Base-by-base conservation (phyloP, 2,797 vertebrate species). In the Fistularia commersonii region DNA sequence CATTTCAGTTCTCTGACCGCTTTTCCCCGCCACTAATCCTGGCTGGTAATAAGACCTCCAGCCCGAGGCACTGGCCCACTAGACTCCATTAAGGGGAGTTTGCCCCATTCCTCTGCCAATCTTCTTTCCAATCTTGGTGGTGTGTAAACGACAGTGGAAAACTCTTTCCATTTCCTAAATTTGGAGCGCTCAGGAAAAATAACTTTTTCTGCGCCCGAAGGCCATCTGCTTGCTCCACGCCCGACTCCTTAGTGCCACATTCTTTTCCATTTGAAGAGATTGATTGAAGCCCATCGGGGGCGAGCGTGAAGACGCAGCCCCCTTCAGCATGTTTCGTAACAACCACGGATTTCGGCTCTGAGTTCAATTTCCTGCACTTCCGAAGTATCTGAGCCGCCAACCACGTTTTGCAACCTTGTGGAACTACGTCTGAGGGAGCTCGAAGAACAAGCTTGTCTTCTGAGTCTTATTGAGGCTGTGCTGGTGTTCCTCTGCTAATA, bases 101-200 rank as follows among this genome's bases (percentile, higher is more conserved):
- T 15, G 33, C 41, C 15, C n/a, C 11, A 11, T 62, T 47, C 32
- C 8, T 3, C 44, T 35, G 47, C 34, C 68, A 80, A 83, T 81
- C 79, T 67, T 53, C 64, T 63, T 72, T 79, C 66, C 71, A 54
- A 82, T 80, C 76, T 69, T 3, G 6, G 61, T 35, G 1, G 11
- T 54, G 67, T 70, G 76, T 54, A 58, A 74, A 66, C 50, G 57
- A 67, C 54, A 43, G 44, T 67, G 70, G 79, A 66, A 72, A 75
- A 62, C 62, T 57, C 56, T 85, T 83, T 84, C 71, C 76, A 59
- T 53, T 77, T 83, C 64, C 68, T 49, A 70, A 70, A 53, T 66
- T 50, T 58, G 51, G 49, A 74, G 23, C 47, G 42, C 50, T 45
- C 9, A 1, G 63, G 64, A 43, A 72, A 66, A 74, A 44, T 13